These are phyloP conservation scores for Xanthia icteritia DNA, from an alignment of 2,888 invertebrate genomes.

Conservation along the genomic window DNA sequence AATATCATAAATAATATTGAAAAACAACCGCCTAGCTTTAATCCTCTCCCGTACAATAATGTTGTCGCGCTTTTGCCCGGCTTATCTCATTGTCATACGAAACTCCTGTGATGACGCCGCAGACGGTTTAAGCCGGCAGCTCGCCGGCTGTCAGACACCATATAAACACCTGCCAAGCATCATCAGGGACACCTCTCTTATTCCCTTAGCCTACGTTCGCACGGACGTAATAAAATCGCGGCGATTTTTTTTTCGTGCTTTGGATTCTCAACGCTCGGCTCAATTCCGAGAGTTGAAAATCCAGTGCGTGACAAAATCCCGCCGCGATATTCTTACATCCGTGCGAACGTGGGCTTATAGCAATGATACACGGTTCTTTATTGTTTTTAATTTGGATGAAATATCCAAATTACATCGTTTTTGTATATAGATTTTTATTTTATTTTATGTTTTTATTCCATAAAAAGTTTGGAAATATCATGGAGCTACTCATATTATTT, in stretches of 20 bases:
- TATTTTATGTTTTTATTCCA: background rate
- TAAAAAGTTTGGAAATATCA: background rate
- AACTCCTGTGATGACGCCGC: constrained; percentile 62
- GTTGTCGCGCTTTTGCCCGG: constrained; percentile 54
- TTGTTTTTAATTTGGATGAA: constrained; percentile 15
- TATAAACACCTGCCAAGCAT: constrained; percentile 61
- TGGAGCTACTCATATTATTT: background rate
- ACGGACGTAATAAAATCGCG: too few species aligned
- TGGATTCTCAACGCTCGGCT: too few species aligned
- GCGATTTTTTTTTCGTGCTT: too few species aligned
- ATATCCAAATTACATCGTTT: background rate
- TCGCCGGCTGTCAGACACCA: constrained; percentile 66
- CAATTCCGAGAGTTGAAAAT: too few species aligned
- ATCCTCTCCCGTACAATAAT: constrained; percentile 58
- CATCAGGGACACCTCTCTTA: constrained; percentile 42
- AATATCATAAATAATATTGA: constrained; percentile 32
- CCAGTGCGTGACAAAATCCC: too few species aligned
- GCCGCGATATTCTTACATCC: too few species aligned
- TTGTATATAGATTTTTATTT: background rate
- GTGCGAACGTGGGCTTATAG: too few species aligned
- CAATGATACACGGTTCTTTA: background rate
- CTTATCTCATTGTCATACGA: constrained; percentile 68
- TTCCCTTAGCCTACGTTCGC: too few species aligned
- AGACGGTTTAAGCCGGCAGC: constrained; percentile 70
- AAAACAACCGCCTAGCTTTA: constrained; percentile 41